Evolutionary conservation across 2,797 vertebrate genomes (phyloP), one percentile per base, ranked within the genome.

Genomic region (Sebastes matsubarae): DNA sequence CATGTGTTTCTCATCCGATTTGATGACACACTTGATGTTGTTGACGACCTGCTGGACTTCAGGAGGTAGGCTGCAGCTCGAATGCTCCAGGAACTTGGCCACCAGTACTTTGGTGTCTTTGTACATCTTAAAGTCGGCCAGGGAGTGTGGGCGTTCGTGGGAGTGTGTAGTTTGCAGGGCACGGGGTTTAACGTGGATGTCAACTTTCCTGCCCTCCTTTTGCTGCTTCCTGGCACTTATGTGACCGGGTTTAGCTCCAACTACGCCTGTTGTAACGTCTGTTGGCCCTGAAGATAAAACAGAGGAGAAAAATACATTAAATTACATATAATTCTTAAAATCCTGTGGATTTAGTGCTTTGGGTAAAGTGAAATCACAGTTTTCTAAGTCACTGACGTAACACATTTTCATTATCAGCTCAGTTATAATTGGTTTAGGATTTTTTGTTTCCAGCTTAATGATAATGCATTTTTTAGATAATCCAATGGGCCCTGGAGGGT

Each of bases 1-100:
- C 97, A 97, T 96, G 88, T 96, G 97, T 90, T 94, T 95, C 93
- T 99, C 98, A 70, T 99, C 98, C 0, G 96, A 97, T 82, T 97
- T 96, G 90, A 98, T 98, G 30, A 97, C 97, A 1, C 96, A 96
- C 83, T 94, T 96, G 90, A 98, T 96, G 92, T 96, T 97, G 93
- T 98, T 97, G 88, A 98, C 97, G 66, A 98, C 97, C 0, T 98
- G 98, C 89, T 95, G 97, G 69, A 97, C 97, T 90, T 99, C 98
- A 1, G 97, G 95, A 86, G 98, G 96, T 77, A 98, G 95, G 91
- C 95, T 95, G 88, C 97, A 96, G 94, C 97, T 97, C 0, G 98
- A 97, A 82, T 98, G 97, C 94, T 99, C 98, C 95, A 99, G 94
- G 89, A 99, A 98, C 77, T 98, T 99, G 36, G 98, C 97, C 95